These are phyloP conservation scores for Synergus laeviventris DNA, from an alignment of 2,888 invertebrate genomes.

Conservation along the genomic window DNA sequence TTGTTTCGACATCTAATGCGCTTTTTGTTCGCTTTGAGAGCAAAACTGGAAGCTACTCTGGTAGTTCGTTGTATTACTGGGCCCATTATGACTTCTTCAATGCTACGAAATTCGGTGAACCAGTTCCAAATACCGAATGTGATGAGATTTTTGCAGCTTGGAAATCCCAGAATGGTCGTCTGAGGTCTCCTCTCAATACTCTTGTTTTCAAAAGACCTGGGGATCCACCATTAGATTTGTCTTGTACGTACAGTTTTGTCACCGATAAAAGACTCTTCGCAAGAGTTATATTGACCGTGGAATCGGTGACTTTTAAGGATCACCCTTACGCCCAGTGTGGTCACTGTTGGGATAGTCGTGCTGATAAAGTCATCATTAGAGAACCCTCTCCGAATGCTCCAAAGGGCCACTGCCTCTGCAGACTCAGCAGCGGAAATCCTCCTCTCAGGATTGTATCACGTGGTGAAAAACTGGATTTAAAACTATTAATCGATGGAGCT, in stretches of 20 bases:
- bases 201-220: slow-evolving; percentile 89
- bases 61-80: slow-evolving; percentile 96
- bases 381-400: slow-evolving; percentile 83
- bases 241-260: slow-evolving; percentile 89
- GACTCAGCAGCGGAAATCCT: slow-evolving; percentile 78
- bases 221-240: slow-evolving; percentile 84
- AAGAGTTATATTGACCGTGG: slow-evolving; percentile 86
- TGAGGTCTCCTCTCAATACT: slow-evolving; percentile 91
- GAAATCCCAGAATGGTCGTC: slow-evolving; percentile 85
- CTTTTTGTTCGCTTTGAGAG: slow-evolving; percentile 93
- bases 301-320: slow-evolving; percentile 87
- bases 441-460: slow-evolving; percentile 85
- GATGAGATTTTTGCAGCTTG: slow-evolving; percentile 93
- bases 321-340: slow-evolving; percentile 82
- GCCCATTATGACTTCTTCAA: slow-evolving; percentile 96
- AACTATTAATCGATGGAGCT: slow-evolving; percentile 88
- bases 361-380: slow-evolving; percentile 89
- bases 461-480: slow-evolving; percentile 88
- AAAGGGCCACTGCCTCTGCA: slow-evolving; percentile 85
- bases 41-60: slow-evolving; percentile 94
- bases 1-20: slow-evolving; percentile 91
- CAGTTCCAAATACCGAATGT: slow-evolving; percentile 88
- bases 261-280: slow-evolving; percentile 90
- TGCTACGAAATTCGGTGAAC: slow-evolving; percentile 90
- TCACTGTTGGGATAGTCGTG: slow-evolving; percentile 89